A percentile compares a stretch with the other conserved stretches of the same genome.
These are phyloP conservation scores for Siniperca obscura DNA, from an alignment of 2,797 vertebrate species.

Conservation along the genomic window DNA sequence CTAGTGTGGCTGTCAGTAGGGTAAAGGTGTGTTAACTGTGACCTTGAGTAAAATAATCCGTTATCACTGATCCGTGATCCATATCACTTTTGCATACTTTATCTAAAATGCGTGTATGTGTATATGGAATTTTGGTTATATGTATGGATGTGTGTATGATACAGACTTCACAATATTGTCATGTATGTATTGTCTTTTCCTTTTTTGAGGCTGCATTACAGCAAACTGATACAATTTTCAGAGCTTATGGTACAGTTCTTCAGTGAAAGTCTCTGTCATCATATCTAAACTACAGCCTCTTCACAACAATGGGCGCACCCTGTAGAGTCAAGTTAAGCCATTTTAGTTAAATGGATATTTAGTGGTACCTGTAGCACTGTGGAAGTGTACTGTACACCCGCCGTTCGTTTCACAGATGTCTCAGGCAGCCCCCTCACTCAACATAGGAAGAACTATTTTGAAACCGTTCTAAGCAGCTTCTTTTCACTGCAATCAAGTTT, in stretches of 20 bases:
- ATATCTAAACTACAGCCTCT: neutral
- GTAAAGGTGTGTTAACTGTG: neutral
- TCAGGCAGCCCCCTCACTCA: conserved; percentile 10
- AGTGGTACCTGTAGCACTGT: neutral
- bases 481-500: neutral
- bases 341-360: neutral
- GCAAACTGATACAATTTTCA: neutral
- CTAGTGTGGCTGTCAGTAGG: neutral
- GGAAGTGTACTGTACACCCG: conserved; percentile 4
- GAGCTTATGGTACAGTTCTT: neutral
- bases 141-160: neutral
- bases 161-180: neutral
- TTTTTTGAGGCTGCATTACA: neutral
- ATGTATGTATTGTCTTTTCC: neutral
- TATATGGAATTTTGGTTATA: neutral
- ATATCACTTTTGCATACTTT: neutral
- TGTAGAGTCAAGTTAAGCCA: neutral
- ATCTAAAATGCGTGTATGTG: neutral
- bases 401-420: conserved; percentile 36
- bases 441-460: conserved; percentile 7
- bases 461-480: neutral
- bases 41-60: conserved; percentile 9
- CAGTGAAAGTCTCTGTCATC: neutral
- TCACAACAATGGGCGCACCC: neutral
- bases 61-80: neutral